These are phyloP conservation scores for Ptychadena robeensis DNA, from an alignment of 2,797 vertebrate species.

Conservation along the genomic window DNA sequence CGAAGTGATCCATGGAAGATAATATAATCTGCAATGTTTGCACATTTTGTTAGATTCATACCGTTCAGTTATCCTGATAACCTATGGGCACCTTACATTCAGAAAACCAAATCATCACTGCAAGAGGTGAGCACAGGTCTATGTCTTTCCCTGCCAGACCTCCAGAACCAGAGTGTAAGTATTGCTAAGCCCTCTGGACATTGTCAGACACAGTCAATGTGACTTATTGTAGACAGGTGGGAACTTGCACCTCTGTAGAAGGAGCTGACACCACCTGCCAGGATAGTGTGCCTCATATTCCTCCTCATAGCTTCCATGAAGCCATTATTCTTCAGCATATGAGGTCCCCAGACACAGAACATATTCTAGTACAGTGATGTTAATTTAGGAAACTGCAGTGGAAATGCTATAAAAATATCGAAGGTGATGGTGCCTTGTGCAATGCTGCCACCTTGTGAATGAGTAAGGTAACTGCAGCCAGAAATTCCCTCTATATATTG, in stretches of 20 bases:
- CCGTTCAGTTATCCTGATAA: neutral
- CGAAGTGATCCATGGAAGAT: neutral
- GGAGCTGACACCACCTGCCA: neutral
- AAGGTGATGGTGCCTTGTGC: neutral
- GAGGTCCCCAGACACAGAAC: slow-evolving; percentile 14
- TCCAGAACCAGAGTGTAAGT: neutral
- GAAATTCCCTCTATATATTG: no score
- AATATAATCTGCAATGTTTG: neutral
- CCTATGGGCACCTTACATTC: neutral
- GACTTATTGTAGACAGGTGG: slow-evolving; percentile 9
- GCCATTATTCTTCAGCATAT: slow-evolving; percentile 25
- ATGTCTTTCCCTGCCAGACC: neutral
- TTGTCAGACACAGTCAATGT: neutral
- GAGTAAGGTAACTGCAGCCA: neutral
- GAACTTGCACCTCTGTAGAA: neutral
- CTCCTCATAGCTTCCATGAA: neutral
- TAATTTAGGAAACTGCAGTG: slow-evolving; percentile 2
- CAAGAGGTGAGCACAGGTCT: neutral
- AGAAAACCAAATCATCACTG: neutral
- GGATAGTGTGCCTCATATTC: neutral
- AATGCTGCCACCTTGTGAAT: slow-evolving; percentile 4
- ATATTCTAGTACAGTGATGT: slow-evolving; percentile 15
- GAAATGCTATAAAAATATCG: neutral
- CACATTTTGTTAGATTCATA: neutral
- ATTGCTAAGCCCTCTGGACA: slow-evolving; percentile 12